Evolutionary conservation across 2,888 invertebrate genomes (phyloP).

Genomic region (Labia minor): DNA sequence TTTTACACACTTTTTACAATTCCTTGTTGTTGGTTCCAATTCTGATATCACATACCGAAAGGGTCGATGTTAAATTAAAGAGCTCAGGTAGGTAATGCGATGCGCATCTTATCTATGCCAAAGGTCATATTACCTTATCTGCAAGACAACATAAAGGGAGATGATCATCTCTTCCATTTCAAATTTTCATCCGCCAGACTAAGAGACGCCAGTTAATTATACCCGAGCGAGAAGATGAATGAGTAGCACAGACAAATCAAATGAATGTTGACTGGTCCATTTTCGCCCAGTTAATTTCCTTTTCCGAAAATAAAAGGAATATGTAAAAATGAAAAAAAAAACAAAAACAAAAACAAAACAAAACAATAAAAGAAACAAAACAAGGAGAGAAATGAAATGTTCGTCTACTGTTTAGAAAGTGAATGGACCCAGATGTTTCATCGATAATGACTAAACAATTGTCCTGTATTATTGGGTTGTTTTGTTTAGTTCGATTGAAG

Average conservation of each 20-base stretch:
- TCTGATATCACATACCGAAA: not conserved
- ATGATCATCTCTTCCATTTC: constrained; percentile 4
- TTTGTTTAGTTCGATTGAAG: no score
- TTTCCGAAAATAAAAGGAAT: not conserved
- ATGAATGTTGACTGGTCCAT: not conserved
- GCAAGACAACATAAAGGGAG: not conserved
- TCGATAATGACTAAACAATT: no score
- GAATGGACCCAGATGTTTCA: no score
- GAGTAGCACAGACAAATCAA: not conserved
- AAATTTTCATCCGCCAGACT: not conserved
- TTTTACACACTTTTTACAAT: constrained; percentile 5
- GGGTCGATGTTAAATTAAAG: constrained; percentile 13
- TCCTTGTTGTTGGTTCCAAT: not conserved
- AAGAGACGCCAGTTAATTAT: constrained; percentile 1
- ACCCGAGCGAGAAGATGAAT: not conserved
- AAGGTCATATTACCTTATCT: constrained; percentile 8
- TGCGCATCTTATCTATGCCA: not conserved
- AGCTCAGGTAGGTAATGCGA: constrained; percentile 1
- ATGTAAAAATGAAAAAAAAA: no score
- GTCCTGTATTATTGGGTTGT: no score
- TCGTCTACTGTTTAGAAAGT: no score
- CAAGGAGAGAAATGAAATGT: no score
- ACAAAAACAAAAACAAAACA: no score
- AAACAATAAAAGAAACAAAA: no score
- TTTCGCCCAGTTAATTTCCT: not conserved